phyloP scores from a whole-genome alignment of 2,888 invertebrate species.

The Ethmia dodecea region DNA sequence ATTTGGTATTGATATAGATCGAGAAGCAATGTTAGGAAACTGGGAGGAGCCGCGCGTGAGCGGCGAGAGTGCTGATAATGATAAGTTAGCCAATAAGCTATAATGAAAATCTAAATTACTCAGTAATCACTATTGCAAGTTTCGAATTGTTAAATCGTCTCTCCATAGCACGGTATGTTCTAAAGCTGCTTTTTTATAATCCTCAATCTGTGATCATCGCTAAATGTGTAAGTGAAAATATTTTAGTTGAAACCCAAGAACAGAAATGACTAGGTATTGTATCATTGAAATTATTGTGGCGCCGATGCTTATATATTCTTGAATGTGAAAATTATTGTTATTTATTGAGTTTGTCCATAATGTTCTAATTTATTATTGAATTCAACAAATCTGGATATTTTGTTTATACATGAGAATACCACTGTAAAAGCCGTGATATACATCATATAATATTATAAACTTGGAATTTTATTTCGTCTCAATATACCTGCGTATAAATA shows the following conservation, averaged over 20 bases:
- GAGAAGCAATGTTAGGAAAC: slow-evolving; percentile 70
- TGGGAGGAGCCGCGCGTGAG: slow-evolving; percentile 48
- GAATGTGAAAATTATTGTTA: slow-evolving; percentile 66
- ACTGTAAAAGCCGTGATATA: slow-evolving; percentile 78
- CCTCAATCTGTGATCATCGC: slow-evolving; percentile 77
- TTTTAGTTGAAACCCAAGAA: slow-evolving; percentile 59
- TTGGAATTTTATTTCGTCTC: slow-evolving; percentile 55
- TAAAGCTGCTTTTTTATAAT: slow-evolving; percentile 75
- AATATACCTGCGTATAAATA: too few relatives aligned
- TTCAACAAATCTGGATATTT: slow-evolving; percentile 67
- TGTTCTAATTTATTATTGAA: slow-evolving; percentile 74
- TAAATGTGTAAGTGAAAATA: slow-evolving; percentile 70
- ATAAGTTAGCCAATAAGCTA: slow-evolving; percentile 72
- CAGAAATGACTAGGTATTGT: slow-evolving; percentile 45
- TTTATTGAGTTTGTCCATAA: slow-evolving; percentile 70
- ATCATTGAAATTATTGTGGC: slow-evolving; percentile 57
- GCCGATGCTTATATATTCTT: slow-evolving; percentile 54
- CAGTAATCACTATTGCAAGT: slow-evolving; percentile 74
- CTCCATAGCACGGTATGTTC: slow-evolving; percentile 74
- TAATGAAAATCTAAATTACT: slow-evolving; percentile 73
- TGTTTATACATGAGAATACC: slow-evolving; percentile 73
- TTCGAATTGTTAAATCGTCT: slow-evolving; percentile 71
- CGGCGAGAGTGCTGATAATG: slow-evolving; percentile 67
- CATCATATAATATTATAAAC: slow-evolving; percentile 74
- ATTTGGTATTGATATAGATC: slow-evolving; percentile 71